phyloP scores from a whole-genome alignment of 2,888 invertebrate species.

The Pyrocoelia pectoralis region DNA sequence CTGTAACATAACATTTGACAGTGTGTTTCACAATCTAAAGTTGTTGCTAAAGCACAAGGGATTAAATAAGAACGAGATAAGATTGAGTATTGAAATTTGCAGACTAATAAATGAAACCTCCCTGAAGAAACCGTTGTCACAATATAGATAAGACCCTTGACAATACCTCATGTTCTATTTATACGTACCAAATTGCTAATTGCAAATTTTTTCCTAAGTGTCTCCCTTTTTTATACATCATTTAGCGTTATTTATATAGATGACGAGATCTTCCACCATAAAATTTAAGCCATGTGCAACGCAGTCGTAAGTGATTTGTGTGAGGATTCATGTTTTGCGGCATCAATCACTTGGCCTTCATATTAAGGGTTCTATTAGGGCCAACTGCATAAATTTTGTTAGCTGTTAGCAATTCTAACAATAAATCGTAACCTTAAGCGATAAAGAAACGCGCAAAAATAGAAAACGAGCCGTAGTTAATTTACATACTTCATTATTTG shows the following conservation, averaged over 20 bases:
- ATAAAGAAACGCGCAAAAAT: neutral
- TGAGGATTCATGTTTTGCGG: constrained; percentile 4
- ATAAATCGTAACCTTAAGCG: neutral
- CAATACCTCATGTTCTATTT: neutral
- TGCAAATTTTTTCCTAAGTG: neutral
- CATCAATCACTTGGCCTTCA: neutral
- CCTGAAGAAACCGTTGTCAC: neutral
- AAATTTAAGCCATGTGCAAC: constrained; percentile 4
- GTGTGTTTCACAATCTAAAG: too few species aligned
- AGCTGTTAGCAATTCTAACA: neutral
- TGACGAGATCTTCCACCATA: neutral
- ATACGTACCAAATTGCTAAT: neutral
- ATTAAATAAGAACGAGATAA: too few species aligned
- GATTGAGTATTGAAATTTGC: neutral
- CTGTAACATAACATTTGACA: too few species aligned
- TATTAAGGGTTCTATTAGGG: neutral
- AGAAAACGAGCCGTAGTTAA: neutral
- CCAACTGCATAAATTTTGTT: neutral
- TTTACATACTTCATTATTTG: neutral
- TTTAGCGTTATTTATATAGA: neutral
- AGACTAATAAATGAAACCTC: neutral
- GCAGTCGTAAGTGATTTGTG: neutral
- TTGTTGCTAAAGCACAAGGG: too few species aligned
- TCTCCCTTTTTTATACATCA: neutral
- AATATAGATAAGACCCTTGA: neutral